Conservation (phyloP, 1,140 invertebrate species). For the Diprion similis region DNA sequence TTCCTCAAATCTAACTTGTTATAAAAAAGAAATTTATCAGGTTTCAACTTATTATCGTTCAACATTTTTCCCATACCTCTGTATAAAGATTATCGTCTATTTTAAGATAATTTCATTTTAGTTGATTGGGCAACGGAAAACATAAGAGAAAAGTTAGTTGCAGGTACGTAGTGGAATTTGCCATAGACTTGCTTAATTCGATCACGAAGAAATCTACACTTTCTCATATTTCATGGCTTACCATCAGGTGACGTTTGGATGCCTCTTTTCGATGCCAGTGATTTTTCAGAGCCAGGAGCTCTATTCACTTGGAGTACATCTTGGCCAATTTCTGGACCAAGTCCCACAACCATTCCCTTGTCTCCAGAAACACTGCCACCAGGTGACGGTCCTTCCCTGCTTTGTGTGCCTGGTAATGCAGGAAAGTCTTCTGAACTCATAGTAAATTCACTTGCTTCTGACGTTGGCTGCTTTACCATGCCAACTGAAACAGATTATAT, state of each 20-base stretch:
- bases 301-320: conserved; percentile 57
- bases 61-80: background rate
- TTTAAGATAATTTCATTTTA: background rate
- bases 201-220: background rate
- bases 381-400: conserved; percentile 64
- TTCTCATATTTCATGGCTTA: conserved; percentile 50
- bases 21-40: conserved; percentile 14
- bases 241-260: conserved; percentile 95
- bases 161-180: background rate
- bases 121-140: no score
- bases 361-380: conserved; percentile 63
- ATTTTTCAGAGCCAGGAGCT: conserved; percentile 59
- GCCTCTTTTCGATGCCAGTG: conserved; percentile 72
- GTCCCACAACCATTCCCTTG: conserved; percentile 64
- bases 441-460: conserved; percentile 92
- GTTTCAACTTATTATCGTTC: background rate
- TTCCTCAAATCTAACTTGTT: conserved; percentile 6
- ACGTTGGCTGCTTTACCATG: conserved; percentile 94
- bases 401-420: conserved; percentile 83
- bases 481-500: conserved; percentile 72
- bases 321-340: conserved; percentile 58
- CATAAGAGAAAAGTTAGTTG: background rate
- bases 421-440: conserved; percentile 99
- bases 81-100: background rate
- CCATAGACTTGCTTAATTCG: background rate